A percentile compares a stretch with the other conserved stretches of the same genome.
Evolutionary conservation across 2,113 vertebrate genomes (phyloP).

Genomic region (Nestor notabilis): DNA sequence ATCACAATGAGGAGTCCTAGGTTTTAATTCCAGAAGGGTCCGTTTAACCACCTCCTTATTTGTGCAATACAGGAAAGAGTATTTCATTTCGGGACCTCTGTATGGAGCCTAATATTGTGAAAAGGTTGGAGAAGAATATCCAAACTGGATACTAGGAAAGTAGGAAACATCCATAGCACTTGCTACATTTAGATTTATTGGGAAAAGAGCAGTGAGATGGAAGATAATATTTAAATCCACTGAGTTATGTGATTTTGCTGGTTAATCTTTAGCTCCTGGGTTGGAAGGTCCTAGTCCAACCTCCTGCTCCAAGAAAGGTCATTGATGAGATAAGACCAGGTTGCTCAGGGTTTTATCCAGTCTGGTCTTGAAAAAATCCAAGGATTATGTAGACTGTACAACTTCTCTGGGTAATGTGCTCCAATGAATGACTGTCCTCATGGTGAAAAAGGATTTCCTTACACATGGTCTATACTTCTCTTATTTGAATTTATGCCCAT

Average conservation of each 20-base stretch:
- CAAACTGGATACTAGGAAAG: not conserved
- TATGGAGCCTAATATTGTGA: not conserved
- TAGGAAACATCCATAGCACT: not conserved
- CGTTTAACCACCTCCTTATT: not conserved
- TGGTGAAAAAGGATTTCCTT: not conserved
- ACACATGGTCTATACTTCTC: not conserved
- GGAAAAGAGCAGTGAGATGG: not conserved
- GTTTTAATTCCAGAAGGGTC: not conserved
- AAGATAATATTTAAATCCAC: not conserved
- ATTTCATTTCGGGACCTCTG: not conserved
- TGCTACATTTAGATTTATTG: not conserved
- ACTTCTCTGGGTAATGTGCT: not conserved
- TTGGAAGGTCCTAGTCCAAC: not conserved
- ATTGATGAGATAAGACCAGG: not conserved
- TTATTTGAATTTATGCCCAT: not conserved
- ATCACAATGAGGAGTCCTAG: not conserved
- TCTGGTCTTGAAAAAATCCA: not conserved
- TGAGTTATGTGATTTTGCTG: not conserved
- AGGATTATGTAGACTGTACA: not conserved
- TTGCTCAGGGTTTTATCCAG: not conserved
- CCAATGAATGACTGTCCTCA: not conserved
- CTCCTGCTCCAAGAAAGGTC: not conserved
- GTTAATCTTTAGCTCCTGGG: not conserved
- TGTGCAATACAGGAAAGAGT: not conserved
- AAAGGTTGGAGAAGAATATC: not conserved